Conservation (phyloP, 2,888 invertebrate genomes). For the Machimus atricapillus region DNA sequence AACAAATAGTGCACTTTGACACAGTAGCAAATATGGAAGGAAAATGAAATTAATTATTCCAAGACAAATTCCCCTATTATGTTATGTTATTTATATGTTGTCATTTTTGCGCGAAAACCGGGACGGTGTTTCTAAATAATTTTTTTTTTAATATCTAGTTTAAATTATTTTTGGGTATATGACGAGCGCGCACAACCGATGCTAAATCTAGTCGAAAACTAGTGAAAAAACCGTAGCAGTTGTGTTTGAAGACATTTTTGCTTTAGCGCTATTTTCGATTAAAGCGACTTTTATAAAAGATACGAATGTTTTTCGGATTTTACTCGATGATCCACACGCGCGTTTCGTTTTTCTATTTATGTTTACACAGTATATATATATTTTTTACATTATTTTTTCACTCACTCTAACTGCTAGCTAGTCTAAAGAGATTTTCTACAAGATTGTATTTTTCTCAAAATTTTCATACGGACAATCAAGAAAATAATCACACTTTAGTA, state of each 20-base stretch:
- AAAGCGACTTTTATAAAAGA: background rate
- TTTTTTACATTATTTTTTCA: background rate
- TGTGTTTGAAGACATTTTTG: conserved; percentile 33
- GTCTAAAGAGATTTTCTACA: background rate
- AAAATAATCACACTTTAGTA: background rate
- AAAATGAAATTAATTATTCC: background rate
- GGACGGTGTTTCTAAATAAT: background rate
- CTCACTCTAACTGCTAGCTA: background rate
- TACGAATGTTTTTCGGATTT: background rate
- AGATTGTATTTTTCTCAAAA: background rate
- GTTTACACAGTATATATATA: background rate
- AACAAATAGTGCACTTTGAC: too few species aligned
- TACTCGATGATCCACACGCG: background rate
- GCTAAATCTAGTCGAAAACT: conserved; percentile 40
- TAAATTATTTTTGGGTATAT: background rate
- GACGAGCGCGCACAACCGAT: conserved; percentile 24
- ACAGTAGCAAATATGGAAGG: background rate
- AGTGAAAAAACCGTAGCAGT: conserved; percentile 18
- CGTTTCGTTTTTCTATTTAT: background rate
- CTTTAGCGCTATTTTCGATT: conserved; percentile 28
- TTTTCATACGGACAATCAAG: background rate
- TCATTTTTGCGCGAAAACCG: background rate
- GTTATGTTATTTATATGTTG: background rate
- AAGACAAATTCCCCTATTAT: background rate
- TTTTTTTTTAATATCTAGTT: background rate